Base-by-base conservation (phyloP, 2,888 invertebrate species). In the Balanococcus diminutus region DNA sequence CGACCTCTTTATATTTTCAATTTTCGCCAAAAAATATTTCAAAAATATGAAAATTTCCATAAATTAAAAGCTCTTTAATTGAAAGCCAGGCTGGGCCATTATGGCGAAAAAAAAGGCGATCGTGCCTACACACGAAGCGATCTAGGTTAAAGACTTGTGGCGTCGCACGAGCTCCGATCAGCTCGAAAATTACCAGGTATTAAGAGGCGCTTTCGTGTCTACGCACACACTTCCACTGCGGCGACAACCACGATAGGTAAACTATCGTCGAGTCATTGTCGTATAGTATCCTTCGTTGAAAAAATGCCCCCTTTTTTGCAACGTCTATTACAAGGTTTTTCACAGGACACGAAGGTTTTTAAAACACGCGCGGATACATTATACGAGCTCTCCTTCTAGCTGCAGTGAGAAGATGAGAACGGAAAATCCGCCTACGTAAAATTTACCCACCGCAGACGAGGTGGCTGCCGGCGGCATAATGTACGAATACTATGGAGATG, bases 91-190 rank as follows among this genome's bases (percentile, higher is more conserved):
- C n/a, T n/a, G n/a, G n/a, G 22, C 22, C 42, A 42, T 42, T n/a
- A 46, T 46, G n/a, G n/a, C n/a, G 16, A n/a, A 0, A 42, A 67
- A 5, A 28, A 67, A 67, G 61, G 11, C 25, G 25, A 67, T 67
- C 67, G 67, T 67, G 67, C 28, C 5, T 4, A 5, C 2, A 67
- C 16, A 4, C 67, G 19, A 31, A 28, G 14, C 28, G 16, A 67
- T 67, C 67, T 67, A 67, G 67, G 67, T 67, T 67, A 67, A 67
- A 67, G 67, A 67, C 67, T 67, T 67, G 28, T 67, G 67, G 67
- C 67, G 67, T 67, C 67, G 67, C 67, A 67, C 67, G 67, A 67
- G 67, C 61, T 61, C 8, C 61, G n/a, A 4, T n/a, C 0, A 61
- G 61, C 67, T 67, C 67, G 67, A 67, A 67, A 67, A 67, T 67